Evolutionary conservation across 1,140 invertebrate genomes (phyloP).

Genomic region (Mesaphorura yosii): DNA sequence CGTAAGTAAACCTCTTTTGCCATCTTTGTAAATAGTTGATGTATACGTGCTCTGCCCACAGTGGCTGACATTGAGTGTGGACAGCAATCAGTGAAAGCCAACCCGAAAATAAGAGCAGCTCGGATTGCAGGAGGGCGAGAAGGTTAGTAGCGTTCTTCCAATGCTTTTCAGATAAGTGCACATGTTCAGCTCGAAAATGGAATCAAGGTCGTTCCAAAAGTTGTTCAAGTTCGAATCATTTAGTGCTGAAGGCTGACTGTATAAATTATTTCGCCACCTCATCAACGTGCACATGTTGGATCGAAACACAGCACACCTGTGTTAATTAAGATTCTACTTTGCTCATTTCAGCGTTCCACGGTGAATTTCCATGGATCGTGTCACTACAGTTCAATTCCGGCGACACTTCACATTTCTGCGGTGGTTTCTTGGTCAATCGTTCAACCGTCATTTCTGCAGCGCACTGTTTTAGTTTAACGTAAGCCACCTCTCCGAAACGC

Average conservation of each 20-base stretch:
- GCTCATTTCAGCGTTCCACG: background rate
- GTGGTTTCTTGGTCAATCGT: constrained; percentile 5
- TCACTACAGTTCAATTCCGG: background rate
- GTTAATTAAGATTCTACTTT: background rate
- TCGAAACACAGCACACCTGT: too few relatives aligned
- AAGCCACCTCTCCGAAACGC: background rate
- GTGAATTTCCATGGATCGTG: constrained; percentile 9
- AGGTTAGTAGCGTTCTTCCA: background rate
- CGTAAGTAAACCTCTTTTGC: too few relatives aligned
- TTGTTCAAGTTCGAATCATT: too few relatives aligned
- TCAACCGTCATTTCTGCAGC: background rate
- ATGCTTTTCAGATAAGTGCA: background rate
- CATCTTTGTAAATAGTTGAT: too few relatives aligned
- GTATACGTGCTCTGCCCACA: too few relatives aligned
- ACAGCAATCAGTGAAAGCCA: background rate
- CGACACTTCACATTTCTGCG: constrained; percentile 2
- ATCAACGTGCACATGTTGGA: too few relatives aligned
- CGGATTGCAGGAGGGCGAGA: constrained; percentile 2
- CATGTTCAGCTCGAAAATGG: too few relatives aligned
- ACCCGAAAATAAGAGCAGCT: background rate
- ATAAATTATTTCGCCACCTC: too few relatives aligned
- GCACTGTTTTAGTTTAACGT: background rate
- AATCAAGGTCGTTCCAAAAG: too few relatives aligned
- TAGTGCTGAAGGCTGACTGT: too few relatives aligned
- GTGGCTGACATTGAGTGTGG: constrained; percentile 6